These are phyloP conservation scores for Lasioglossum malachurum DNA, from an alignment of 2,888 invertebrate species.

Conservation along the genomic window DNA sequence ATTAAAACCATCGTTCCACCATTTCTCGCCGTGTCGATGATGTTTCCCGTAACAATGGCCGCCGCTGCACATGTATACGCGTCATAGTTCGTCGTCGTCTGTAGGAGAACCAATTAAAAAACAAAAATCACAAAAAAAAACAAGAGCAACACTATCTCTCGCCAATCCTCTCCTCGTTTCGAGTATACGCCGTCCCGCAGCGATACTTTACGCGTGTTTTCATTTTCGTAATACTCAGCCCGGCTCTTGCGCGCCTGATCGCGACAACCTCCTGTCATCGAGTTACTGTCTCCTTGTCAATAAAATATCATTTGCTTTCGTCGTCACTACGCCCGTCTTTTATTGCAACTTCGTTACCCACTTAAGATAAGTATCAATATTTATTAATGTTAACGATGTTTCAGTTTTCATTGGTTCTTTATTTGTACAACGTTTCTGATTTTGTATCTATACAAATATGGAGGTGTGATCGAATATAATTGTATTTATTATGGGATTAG, in stretches of 20 bases:
- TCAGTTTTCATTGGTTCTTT: neutral
- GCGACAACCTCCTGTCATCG: neutral
- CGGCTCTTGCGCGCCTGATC: neutral
- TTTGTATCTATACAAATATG: neutral
- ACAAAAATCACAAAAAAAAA: neutral
- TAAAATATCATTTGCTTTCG: slow-evolving; percentile 50
- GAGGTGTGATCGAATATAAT: neutral
- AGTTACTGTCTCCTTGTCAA: slow-evolving; percentile 32
- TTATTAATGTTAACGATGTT: neutral
- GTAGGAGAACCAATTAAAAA: slow-evolving; percentile 12
- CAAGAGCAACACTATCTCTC: neutral
- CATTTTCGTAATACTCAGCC: slow-evolving; percentile 29
- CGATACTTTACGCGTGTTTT: slow-evolving; percentile 3
- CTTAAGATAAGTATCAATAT: neutral
- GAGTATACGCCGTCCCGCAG: neutral
- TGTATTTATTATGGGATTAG: neutral
- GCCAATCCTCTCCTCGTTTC: too few species aligned
- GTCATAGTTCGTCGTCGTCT: slow-evolving; percentile 11
- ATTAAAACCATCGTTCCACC: slow-evolving; percentile 85
- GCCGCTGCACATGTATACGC: slow-evolving; percentile 28
- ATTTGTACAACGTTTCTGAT: neutral
- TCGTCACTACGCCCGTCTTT: slow-evolving; percentile 6
- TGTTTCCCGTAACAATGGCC: slow-evolving; percentile 16
- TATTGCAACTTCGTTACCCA: slow-evolving; percentile 12
- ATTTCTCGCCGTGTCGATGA: slow-evolving; percentile 8